A percentile compares a stretch with the other conserved stretches of the same genome.
Conservation (phyloP, 1,140 invertebrate species). For the Varroa destructor region DNA sequence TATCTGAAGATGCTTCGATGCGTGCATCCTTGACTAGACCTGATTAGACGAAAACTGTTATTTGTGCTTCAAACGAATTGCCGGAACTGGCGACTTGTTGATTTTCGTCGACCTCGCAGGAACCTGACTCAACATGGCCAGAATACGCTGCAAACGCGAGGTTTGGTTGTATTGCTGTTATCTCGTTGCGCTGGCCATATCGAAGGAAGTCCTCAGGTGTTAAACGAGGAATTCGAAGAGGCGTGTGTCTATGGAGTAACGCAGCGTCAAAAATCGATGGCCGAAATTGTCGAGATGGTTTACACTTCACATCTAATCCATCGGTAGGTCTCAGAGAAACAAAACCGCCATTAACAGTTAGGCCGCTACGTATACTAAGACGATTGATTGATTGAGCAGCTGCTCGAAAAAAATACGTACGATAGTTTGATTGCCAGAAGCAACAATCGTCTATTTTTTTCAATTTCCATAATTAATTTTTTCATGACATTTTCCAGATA, state of each 20-base stretch:
- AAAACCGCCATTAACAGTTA: slow-evolving; percentile 45
- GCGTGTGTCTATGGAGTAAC: slow-evolving; percentile 33
- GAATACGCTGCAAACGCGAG: slow-evolving; percentile 83
- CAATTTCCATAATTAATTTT: no score
- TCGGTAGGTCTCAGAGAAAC: slow-evolving; percentile 66
- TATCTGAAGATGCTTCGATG: no score
- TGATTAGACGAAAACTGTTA: no score
- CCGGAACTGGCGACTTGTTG: slow-evolving; percentile 32
- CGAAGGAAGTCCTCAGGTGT: slow-evolving; percentile 28
- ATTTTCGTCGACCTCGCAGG: slow-evolving; percentile 42
- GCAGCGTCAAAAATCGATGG: slow-evolving; percentile 65
- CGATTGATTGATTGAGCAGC: no score
- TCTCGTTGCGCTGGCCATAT: slow-evolving; percentile 68
- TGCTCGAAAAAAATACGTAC: no score
- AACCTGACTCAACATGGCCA: slow-evolving; percentile 71
- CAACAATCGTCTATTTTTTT: no score
- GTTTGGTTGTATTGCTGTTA: slow-evolving; percentile 73
- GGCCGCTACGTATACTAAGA: no score
- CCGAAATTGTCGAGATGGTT: slow-evolving; percentile 95
- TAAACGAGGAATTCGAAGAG: slow-evolving; percentile 27
- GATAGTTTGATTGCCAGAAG: no score
- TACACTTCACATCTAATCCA: slow-evolving; percentile 87
- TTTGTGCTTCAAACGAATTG: neutral
- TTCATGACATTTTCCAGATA: no score
- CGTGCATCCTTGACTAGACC: no score